These are phyloP conservation scores for Chinchilla lanigera DNA, from an alignment of 2,113 vertebrate species.

Conservation along the genomic window DNA sequence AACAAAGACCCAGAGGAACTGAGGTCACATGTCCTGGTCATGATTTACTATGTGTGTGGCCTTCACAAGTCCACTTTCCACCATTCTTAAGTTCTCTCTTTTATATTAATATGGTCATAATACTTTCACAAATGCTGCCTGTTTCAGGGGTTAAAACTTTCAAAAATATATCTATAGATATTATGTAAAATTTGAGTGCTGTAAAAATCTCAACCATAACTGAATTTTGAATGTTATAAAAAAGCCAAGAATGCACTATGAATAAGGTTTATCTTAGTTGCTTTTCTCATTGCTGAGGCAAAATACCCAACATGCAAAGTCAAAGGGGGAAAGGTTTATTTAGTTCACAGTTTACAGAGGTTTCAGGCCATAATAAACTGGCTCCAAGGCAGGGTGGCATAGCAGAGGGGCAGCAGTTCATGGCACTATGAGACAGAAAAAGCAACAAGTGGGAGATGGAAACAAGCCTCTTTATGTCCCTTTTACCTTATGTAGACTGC, in stretches of 20 bases:
- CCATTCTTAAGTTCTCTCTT: neutral
- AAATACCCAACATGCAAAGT: neutral
- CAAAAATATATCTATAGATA: neutral
- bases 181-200: constrained; percentile 15
- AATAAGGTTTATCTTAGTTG: neutral
- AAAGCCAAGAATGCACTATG: neutral
- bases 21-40: neutral
- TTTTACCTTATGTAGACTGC: neutral
- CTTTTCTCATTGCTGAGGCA: neutral
- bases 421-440: neutral
- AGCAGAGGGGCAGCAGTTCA: neutral
- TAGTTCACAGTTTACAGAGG: neutral
- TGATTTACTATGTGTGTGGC: neutral
- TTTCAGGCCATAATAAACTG: neutral
- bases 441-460: neutral
- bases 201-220: constrained; percentile 29
- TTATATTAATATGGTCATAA: neutral
- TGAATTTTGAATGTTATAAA: constrained; percentile 5
- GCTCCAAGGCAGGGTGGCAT: neutral
- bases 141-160: neutral
- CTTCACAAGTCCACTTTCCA: neutral
- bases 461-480: neutral
- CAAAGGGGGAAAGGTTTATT: neutral
- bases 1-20: neutral
- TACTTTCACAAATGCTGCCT: neutral